Base-by-base conservation (phyloP, 1,140 invertebrate genomes). In the Ostrea edulis region DNA sequence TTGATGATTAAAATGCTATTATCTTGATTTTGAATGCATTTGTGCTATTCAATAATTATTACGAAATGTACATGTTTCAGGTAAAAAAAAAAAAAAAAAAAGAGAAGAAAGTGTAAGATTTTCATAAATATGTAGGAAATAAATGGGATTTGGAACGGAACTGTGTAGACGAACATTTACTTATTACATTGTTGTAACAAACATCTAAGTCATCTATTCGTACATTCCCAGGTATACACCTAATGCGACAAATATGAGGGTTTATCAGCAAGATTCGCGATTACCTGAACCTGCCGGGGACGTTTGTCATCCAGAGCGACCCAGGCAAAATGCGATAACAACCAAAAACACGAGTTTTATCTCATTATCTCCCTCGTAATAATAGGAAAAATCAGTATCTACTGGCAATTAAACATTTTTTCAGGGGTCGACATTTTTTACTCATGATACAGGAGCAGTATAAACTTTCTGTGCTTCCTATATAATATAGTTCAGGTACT, bases 181-280 rank as follows among this genome's bases (percentile, higher is more conserved):
- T 44, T 44, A 1, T 77, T 77, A n/a, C n/a, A n/a, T n/a, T n/a
- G n/a, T n/a, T n/a, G n/a, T n/a, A 77, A 9, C 68, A 77, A 77
- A 77, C 68, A 77, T 77, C 9, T 35, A 29, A 77, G 68, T 35
- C 22, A 29, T 77, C 22, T 25, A 77, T 77, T 29, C 14, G 14
- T 5, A 35, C 68, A 77, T 77, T 77, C 68, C 25, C 25, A 77
- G 29, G 22, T 25, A 77, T 35, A 77, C 68, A 77, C 68, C 68
- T 77, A 77, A 77, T 77, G 68, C 68, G 68, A 77, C 68, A 77
- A 29, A 77, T 77, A 77, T 77, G 68, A 77, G 12, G 29, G 68
- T 77, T 77, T 77, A 77, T 77, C 68, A 77, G 68, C 25, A 77
- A 77, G 68, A 29, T 35, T 25, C 68, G 35, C 25, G 68, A 25